phyloP scores from a whole-genome alignment of 2,888 invertebrate species.

The Meteorus cinctellus region DNA sequence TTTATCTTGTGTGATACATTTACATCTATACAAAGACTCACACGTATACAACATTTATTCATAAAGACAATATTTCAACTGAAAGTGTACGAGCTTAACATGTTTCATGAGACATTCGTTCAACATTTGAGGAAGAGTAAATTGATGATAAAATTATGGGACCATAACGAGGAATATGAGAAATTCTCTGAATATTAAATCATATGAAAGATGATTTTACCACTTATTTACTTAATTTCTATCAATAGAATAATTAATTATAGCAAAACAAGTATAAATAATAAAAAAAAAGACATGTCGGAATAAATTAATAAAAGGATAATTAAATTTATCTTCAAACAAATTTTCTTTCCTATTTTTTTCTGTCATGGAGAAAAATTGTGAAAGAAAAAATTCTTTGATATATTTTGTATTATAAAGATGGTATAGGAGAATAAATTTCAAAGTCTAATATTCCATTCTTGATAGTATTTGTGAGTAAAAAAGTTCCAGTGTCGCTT shows the following conservation, averaged over 20 bases:
- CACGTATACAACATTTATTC: background rate
- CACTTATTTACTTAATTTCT: too few relatives aligned
- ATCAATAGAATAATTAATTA: too few relatives aligned
- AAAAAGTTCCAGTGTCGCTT: background rate
- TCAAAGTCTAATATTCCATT: background rate
- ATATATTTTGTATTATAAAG: background rate
- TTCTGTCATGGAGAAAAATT: too few relatives aligned
- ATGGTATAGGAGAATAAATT: background rate
- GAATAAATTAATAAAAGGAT: too few relatives aligned
- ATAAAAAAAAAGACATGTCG: too few relatives aligned
- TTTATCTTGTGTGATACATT: background rate
- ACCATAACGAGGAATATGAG: background rate
- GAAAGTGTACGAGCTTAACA: background rate
- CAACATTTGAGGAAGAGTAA: background rate
- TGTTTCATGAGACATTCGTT: background rate
- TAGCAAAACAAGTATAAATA: too few relatives aligned
- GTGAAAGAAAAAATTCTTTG: too few relatives aligned
- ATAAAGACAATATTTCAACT: constrained; percentile 7
- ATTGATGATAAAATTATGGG: background rate
- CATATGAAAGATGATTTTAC: too few relatives aligned
- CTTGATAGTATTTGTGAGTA: background rate
- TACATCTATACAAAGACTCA: background rate
- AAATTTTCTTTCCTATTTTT: too few relatives aligned
- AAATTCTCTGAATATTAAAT: background rate
- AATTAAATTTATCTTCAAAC: too few relatives aligned